Conservation (phyloP, 2,888 invertebrate genomes). For the Trissoscelio sp. region DNA sequence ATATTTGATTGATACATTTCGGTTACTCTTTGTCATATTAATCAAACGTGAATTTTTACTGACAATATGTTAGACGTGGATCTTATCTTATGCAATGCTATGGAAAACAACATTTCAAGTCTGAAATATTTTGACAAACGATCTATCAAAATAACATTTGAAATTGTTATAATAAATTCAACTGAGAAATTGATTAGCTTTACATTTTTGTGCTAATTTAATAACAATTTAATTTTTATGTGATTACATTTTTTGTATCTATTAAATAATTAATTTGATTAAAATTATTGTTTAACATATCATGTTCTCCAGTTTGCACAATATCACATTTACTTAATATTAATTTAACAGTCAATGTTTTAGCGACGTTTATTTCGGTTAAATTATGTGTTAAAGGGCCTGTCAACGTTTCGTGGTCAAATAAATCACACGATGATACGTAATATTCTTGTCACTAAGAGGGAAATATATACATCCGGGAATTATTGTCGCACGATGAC, state of each 20-base stretch:
- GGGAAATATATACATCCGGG: constrained; percentile 57
- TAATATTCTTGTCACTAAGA: constrained; percentile 51
- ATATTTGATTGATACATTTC: constrained; percentile 9
- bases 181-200: neutral
- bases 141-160: constrained; percentile 4
- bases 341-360: constrained; percentile 24
- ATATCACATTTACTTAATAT: constrained; percentile 4
- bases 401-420: constrained; percentile 38
- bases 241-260: too few species aligned
- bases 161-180: neutral
- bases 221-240: too few species aligned
- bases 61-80: neutral
- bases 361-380: constrained; percentile 50
- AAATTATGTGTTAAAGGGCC: constrained; percentile 53
- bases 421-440: constrained; percentile 59
- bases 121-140: constrained; percentile 6
- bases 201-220: neutral
- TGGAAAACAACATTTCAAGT: neutral
- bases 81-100: neutral
- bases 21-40: neutral
- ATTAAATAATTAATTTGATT: too few species aligned
- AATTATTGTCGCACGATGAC: constrained; percentile 67
- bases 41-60: neutral
- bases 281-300: too few species aligned
- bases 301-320: neutral